Evolutionary conservation across 1,140 invertebrate species (phyloP).

Genomic region (Drosophila chauvacae): DNA sequence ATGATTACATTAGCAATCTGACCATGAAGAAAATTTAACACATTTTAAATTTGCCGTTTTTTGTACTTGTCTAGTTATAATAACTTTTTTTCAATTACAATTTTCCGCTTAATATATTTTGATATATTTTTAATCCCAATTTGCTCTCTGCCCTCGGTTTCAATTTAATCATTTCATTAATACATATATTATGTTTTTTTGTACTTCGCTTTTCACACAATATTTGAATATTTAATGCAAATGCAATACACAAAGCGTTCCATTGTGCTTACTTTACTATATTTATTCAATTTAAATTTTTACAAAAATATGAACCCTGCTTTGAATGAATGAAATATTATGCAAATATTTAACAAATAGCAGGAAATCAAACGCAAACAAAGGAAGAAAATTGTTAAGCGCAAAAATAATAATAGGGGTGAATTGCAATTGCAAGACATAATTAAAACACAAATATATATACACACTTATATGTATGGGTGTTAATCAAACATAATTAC

Average conservation of each 20-base stretch:
- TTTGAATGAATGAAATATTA: slow-evolving; percentile 38
- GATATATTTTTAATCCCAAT: slow-evolving; percentile 4
- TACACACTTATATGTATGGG: slow-evolving; percentile 49
- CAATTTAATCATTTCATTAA: slow-evolving; percentile 15
- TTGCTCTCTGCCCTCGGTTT: background rate
- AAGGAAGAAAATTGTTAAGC: slow-evolving; percentile 14
- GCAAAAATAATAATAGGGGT: slow-evolving; percentile 28
- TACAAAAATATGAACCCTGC: slow-evolving; percentile 5
- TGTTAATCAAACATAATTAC: slow-evolving; percentile 81
- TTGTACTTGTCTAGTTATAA: background rate
- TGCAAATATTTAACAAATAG: slow-evolving; percentile 55
- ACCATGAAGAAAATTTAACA: background rate
- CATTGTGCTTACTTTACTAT: slow-evolving; percentile 23
- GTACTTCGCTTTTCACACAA: background rate
- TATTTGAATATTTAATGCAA: slow-evolving; percentile 18
- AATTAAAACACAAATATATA: slow-evolving; percentile 67
- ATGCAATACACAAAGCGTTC: slow-evolving; percentile 12
- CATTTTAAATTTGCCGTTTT: background rate
- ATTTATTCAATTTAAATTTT: slow-evolving; percentile 41
- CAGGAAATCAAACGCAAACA: slow-evolving; percentile 50
- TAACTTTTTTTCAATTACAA: background rate
- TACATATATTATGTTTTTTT: slow-evolving; percentile 11
- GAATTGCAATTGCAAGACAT: slow-evolving; percentile 41
- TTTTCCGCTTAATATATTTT: background rate
- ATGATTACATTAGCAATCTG: background rate